Percentiles rank a stretch among this genome's conserved stretches.
Evolutionary conservation across 64 coral and sea anemone genomes (phyloP).

Genomic region (Porites australiensis): DNA sequence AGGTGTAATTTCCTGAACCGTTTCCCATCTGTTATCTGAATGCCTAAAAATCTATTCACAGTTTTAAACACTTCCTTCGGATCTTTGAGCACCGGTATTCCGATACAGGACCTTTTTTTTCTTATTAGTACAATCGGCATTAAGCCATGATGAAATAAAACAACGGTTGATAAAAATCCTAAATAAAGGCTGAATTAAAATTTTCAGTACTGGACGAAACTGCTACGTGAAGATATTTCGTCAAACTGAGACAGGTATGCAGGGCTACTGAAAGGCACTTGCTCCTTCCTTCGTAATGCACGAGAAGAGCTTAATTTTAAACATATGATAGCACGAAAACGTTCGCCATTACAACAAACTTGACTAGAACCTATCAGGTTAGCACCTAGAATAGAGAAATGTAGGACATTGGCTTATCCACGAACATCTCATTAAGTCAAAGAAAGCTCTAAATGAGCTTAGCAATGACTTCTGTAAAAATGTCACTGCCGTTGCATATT

Average conservation of each 20-base stretch:
- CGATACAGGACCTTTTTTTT: background rate
- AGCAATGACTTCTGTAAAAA: background rate
- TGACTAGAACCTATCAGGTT: background rate
- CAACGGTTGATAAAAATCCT: background rate
- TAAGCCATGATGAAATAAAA: background rate
- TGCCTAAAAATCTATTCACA: slow-evolving; percentile 28
- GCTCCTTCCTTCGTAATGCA: background rate
- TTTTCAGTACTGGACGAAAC: background rate
- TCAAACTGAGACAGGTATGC: background rate
- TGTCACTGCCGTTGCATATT: background rate
- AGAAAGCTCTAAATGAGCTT: slow-evolving; percentile 34
- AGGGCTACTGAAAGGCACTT: background rate
- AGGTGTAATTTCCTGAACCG: slow-evolving; percentile 37
- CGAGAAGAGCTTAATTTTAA: background rate
- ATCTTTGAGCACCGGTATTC: background rate
- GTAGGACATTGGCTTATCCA: background rate
- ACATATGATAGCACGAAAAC: background rate
- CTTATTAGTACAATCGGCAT: background rate
- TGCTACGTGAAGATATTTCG: slow-evolving; percentile 6
- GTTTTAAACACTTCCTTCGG: slow-evolving; percentile 39
- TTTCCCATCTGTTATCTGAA: background rate
- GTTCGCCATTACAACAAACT: background rate
- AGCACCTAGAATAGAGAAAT: background rate
- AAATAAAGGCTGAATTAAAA: background rate
- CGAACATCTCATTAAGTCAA: background rate